Conservation (phyloP, 1,140 invertebrate genomes). For the Phymorhynchus buccinoides region DNA sequence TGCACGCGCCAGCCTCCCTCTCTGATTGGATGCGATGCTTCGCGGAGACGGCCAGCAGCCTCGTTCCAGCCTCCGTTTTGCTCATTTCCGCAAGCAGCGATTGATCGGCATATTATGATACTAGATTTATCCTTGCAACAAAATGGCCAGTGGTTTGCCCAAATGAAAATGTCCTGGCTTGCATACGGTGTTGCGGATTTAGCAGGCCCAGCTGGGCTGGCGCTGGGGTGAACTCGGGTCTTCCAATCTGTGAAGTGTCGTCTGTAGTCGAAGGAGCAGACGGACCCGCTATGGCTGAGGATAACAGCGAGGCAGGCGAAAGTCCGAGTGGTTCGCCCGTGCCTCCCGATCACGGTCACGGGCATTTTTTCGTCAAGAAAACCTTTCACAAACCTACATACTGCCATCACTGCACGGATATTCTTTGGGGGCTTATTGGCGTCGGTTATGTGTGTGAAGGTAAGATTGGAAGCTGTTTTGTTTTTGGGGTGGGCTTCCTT, state of each 20-base stretch:
- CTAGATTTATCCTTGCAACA: slow-evolving; percentile 53
- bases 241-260: slow-evolving; percentile 42
- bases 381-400: slow-evolving; percentile 99
- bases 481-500: not conserved
- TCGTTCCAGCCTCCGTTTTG: slow-evolving; percentile 48
- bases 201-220: slow-evolving; percentile 33
- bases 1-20: slow-evolving; percentile 36
- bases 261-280: slow-evolving; percentile 32
- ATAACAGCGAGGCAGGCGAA: slow-evolving; percentile 49
- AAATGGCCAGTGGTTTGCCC: slow-evolving; percentile 48
- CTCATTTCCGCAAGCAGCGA: slow-evolving; percentile 57
- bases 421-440: slow-evolving; percentile 99
- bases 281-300: slow-evolving; percentile 56
- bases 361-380: slow-evolving; percentile 99
- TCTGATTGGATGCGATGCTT: slow-evolving; percentile 41
- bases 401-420: slow-evolving; percentile 99
- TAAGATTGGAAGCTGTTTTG: slow-evolving; percentile 72
- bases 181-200: slow-evolving; percentile 40
- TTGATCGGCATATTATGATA: slow-evolving; percentile 59
- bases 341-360: slow-evolving; percentile 77
- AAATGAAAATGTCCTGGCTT: slow-evolving; percentile 44
- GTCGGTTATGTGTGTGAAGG: slow-evolving; percentile 99
- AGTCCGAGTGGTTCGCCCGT: slow-evolving; percentile 51
- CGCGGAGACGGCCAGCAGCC: slow-evolving; percentile 52
- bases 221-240: slow-evolving; percentile 43